A percentile compares a stretch with the other conserved stretches of the same genome.
phyloP scores from a whole-genome alignment of 1,140 invertebrate genomes.

The Lamellibrachia luymesi region DNA sequence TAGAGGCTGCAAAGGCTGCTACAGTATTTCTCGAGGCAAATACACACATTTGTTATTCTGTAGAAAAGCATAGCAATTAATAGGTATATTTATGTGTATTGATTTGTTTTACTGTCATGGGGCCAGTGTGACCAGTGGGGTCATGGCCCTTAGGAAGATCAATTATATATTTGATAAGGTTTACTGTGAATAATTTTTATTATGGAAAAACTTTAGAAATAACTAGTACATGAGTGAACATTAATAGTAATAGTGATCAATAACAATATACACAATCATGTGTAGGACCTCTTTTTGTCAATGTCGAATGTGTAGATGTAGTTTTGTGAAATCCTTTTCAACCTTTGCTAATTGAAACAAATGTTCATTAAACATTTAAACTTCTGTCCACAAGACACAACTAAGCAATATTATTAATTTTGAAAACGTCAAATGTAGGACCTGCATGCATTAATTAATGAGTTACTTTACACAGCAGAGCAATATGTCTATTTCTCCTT shows the following conservation, averaged over 20 bases:
- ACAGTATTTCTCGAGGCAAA: conserved; percentile 73
- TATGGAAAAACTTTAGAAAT: too few relatives aligned
- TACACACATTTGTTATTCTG: conserved; percentile 8
- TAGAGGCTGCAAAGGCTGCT: conserved; percentile 77
- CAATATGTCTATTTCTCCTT: conserved; percentile 18
- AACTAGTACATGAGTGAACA: too few relatives aligned
- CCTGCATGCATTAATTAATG: conserved; percentile 13
- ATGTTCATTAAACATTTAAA: neutral
- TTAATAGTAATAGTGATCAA: too few relatives aligned
- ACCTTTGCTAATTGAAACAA: too few relatives aligned
- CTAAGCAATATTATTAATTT: neutral
- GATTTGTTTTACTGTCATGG: neutral
- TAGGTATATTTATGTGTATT: conserved; percentile 18
- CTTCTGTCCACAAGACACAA: conserved; percentile 15
- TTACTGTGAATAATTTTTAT: too few relatives aligned
- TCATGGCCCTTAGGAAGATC: too few relatives aligned
- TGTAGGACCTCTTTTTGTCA: too few relatives aligned
- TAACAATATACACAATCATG: too few relatives aligned
- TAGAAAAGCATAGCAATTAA: conserved; percentile 17
- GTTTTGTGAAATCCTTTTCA: too few relatives aligned
- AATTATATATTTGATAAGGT: too few relatives aligned
- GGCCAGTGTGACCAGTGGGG: too few relatives aligned
- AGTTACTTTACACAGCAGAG: neutral
- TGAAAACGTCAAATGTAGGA: neutral
- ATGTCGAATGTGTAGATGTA: too few relatives aligned